A percentile compares a stretch with the other conserved stretches of the same genome.
Conservation (phyloP, 37 sponge, comb jelly and placozoan genomes). For the Bolinopsis microptera region DNA sequence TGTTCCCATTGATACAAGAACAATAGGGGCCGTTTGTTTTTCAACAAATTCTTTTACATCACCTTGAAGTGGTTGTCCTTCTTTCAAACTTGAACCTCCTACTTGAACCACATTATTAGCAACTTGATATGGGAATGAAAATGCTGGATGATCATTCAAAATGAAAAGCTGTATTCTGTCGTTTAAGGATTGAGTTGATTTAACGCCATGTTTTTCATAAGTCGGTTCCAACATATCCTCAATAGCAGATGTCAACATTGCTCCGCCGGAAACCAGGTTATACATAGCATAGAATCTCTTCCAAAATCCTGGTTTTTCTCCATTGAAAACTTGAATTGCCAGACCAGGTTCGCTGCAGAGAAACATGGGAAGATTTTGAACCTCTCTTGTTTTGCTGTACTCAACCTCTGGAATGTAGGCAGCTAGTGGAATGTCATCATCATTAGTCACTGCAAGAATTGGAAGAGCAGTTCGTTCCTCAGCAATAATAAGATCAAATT, state of each 20-base stretch:
- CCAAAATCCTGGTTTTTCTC: neutral
- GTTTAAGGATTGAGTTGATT: neutral
- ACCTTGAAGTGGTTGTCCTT: slow-evolving; percentile 10
- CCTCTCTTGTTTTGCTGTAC: neutral
- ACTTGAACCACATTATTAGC: slow-evolving; percentile 48
- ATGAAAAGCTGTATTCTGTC: slow-evolving; percentile 25
- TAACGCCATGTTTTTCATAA: neutral
- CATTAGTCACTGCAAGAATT: neutral
- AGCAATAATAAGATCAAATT: slow-evolving; percentile 28
- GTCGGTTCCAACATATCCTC: neutral
- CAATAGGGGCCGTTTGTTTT: neutral
- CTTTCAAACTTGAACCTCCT: neutral
- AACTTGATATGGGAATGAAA: slow-evolving; percentile 51
- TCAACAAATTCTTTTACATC: neutral
- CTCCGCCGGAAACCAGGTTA: neutral
- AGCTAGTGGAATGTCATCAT: neutral
- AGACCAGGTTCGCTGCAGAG: slow-evolving; percentile 39
- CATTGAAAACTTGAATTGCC: neutral
- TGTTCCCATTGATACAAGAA: slow-evolving; percentile 11
- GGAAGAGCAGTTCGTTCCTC: neutral
- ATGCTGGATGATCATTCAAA: slow-evolving; percentile 27
- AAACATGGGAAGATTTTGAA: slow-evolving; percentile 28
- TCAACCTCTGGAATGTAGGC: slow-evolving; percentile 3
- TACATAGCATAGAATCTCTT: neutral
- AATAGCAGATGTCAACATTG: neutral